These are phyloP conservation scores for Alethe diademata DNA, from an alignment of 2,113 vertebrate genomes.

Conservation along the genomic window DNA sequence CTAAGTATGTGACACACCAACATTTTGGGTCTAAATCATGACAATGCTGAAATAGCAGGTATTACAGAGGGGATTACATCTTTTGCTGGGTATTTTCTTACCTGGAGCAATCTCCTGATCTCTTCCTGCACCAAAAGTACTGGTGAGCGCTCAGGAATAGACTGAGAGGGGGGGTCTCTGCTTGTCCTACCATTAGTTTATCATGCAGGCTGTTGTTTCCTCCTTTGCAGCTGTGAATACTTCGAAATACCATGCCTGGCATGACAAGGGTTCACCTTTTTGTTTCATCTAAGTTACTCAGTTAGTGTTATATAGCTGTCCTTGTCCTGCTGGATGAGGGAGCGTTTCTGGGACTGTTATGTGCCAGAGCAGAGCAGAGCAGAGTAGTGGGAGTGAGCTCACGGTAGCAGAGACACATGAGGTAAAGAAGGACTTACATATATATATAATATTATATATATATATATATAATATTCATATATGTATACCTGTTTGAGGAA, in stretches of 20 bases:
- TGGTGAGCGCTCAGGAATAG: fast-evolving
- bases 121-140: not conserved
- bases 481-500: not conserved
- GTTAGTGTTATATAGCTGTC: not conserved
- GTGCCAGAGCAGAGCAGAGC: fast-evolving
- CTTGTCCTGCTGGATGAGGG: not conserved
- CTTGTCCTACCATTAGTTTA: not conserved
- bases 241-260: not conserved
- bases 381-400: fast-evolving
- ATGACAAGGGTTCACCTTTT: not conserved
- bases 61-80: fast-evolving
- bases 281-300: not conserved
- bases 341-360: fast-evolving
- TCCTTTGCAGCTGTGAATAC: not conserved
- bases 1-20: not conserved
- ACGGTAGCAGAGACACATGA: not conserved
- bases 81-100: not conserved
- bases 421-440: not conserved
- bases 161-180: not conserved
- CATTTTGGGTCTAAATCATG: not conserved
- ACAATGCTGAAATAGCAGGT: not conserved
- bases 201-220: not conserved
- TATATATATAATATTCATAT: not conserved
- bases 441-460: not conserved
- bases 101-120: not conserved